Percentiles rank a stretch among this genome's conserved stretches.
Evolutionary conservation across 2,888 invertebrate genomes (phyloP).

Genomic region (Latrodectus elegans): DNA sequence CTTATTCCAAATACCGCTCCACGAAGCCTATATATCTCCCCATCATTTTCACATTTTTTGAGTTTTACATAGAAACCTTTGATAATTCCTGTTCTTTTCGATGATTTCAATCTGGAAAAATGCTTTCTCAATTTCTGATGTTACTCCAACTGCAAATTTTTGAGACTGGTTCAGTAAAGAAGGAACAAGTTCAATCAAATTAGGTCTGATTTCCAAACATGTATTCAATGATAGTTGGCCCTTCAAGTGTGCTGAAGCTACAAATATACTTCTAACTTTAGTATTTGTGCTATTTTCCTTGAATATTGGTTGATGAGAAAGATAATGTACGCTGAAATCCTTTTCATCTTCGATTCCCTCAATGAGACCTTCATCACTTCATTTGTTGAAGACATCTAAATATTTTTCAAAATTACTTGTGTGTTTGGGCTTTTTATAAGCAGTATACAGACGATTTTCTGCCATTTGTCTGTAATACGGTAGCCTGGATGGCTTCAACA

Average conservation of each 20-base stretch:
- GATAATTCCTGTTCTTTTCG: slow-evolving; percentile 17
- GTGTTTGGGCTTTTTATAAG: not conserved
- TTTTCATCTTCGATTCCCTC: slow-evolving; percentile 80
- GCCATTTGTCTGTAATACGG: slow-evolving; percentile 15
- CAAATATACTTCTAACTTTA: not conserved
- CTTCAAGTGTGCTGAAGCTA: not conserved
- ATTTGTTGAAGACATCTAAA: slow-evolving; percentile 8
- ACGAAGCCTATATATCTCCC: not conserved
- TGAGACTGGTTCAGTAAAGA: slow-evolving; percentile 16
- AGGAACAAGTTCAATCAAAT: slow-evolving; percentile 12
- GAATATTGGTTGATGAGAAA: not conserved
- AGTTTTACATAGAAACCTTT: slow-evolving; percentile 13
- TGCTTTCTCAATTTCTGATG: slow-evolving; percentile 19
- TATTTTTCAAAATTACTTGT: not conserved
- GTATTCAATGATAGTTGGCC: not conserved
- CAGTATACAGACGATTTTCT: slow-evolving; percentile 67
- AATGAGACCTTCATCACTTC: not conserved
- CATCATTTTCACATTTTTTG: not conserved
- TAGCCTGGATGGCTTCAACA: slow-evolving; percentile 13
- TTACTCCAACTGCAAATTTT: not conserved
- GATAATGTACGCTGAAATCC: too few species aligned
- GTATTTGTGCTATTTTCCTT: not conserved
- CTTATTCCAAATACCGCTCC: slow-evolving; percentile 5
- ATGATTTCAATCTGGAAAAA: slow-evolving; percentile 33
- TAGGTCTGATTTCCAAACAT: slow-evolving; percentile 14